A percentile compares a stretch with the other conserved stretches of the same genome.
These are phyloP conservation scores for Gymnarchus niloticus DNA, from an alignment of 2,113 vertebrate species.

Conservation along the genomic window DNA sequence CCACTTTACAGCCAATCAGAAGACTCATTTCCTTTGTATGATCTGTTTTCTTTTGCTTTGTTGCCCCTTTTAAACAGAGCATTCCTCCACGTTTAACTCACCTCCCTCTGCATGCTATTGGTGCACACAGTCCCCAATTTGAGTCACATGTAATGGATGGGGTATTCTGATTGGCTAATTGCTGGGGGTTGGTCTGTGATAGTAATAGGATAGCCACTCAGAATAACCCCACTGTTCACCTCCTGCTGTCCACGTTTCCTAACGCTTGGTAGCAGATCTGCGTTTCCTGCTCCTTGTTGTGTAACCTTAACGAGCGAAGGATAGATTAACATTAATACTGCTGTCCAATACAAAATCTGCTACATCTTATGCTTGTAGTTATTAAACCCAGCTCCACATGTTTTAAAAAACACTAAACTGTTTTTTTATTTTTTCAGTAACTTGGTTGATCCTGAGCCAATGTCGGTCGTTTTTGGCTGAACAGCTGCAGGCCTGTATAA, in stretches of 20 bases:
- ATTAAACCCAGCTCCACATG: neutral
- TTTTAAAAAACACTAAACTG: too few relatives aligned
- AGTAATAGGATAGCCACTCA: conserved; percentile 57
- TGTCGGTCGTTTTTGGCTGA: too few relatives aligned
- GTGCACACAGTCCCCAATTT: conserved; percentile 21
- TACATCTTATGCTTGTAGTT: neutral
- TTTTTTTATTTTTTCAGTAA: too few relatives aligned
- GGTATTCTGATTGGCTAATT: conserved; percentile 73
- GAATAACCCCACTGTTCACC: conserved; percentile 47
- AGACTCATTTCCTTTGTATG: conserved; percentile 90
- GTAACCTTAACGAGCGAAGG: neutral
- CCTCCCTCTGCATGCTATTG: conserved; percentile 40
- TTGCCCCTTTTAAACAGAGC: conserved; percentile 32
- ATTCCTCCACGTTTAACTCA: conserved; percentile 49
- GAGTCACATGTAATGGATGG: conserved; percentile 29
- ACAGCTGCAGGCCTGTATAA: too few relatives aligned
- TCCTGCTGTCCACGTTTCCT: conserved; percentile 26
- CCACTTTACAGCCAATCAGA: conserved; percentile 96
- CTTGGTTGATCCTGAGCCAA: too few relatives aligned
- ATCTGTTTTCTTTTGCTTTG: conserved; percentile 45
- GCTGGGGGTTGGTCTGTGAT: conserved; percentile 40
- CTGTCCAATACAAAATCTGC: neutral
- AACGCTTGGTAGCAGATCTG: conserved; percentile 33
- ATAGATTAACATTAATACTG: neutral
- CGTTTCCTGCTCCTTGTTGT: neutral